Conservation (phyloP, 1,140 invertebrate species). For the Capitella teleta region DNA sequence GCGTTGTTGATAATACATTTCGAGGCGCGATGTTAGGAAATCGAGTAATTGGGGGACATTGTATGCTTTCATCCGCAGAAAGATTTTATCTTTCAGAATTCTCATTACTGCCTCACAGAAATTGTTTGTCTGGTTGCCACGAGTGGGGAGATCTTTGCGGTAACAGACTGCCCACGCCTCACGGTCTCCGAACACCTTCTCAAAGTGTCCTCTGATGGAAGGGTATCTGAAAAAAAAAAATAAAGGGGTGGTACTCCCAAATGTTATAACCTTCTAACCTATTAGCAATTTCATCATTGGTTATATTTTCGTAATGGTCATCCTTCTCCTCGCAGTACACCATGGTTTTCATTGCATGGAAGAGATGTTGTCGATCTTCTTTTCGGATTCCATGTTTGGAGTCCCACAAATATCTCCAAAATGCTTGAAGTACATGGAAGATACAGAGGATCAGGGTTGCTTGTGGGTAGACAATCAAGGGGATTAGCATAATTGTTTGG, state of each 20-base stretch:
- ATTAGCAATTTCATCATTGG: neutral
- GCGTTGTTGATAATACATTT: neutral
- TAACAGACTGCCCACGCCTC: conserved; percentile 2
- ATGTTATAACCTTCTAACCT: neutral
- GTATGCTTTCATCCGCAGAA: conserved; percentile 8
- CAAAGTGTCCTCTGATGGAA: too few relatives aligned
- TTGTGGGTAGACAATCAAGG: neutral
- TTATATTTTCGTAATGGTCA: neutral
- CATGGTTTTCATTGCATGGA: neutral
- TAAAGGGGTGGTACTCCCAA: too few relatives aligned
- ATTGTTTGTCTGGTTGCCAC: conserved; percentile 9
- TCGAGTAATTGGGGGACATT: conserved; percentile 4
- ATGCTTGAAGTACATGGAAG: neutral
- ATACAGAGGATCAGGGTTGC: neutral
- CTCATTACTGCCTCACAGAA: conserved; percentile 9
- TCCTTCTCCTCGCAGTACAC: neutral
- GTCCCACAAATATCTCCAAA: neutral
- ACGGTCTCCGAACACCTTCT: neutral
- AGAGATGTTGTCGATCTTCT: conserved; percentile 1
- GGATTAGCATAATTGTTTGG: too few relatives aligned
- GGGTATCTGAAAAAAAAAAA: too few relatives aligned
- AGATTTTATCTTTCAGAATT: conserved; percentile 8
- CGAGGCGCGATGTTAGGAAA: neutral
- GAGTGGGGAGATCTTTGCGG: neutral
- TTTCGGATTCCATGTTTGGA: neutral